Evolutionary conservation across 2,113 vertebrate genomes (phyloP), one percentile per base, ranked within the genome.

Genomic region (Bucco capensis): DNA sequence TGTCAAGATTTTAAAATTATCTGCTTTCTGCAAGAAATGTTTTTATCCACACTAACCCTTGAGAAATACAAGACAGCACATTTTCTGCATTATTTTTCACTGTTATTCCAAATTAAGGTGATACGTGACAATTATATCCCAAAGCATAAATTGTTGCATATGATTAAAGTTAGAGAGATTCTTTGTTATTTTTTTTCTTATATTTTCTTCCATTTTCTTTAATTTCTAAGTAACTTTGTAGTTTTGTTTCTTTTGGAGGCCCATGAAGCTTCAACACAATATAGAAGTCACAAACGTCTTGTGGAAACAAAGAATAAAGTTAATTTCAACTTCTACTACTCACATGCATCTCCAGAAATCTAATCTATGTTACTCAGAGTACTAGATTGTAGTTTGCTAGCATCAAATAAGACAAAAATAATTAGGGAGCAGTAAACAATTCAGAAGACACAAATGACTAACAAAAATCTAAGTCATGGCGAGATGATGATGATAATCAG

Each of bases 1-100:
- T 89, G 66, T 78, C 81, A 93, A 57, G 15, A 50, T 62, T 82
- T 95, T 85, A 6, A 84, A 81, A 79, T 79, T 91, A 65, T 62
- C 62, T 89, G 18, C 23, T 85, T 70, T 78, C 31, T 85, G 37
- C 37, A 87, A 58, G 50, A 89, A 92, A 60, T 57, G 8, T 88
- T 78, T 75, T 60, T 47, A 90, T 27, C 60, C 51, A 60, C 73
- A 74, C 4, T 42, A 83, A 76, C 22, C 27, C 11, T 81, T 47
- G 38, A 90, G 88, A 93, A 90, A 86, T 21, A 78, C 5, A 65
- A 57, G 17, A 19, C 28, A 79, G 31, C 4, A 50, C 3, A 6
- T 46, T 90, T 82, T 79, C 40, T 72, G 15, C 17, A 16, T 65
- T 93, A 37, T 1, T 49, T 75, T 86, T 86, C 14, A 37, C 18